phyloP scores from a whole-genome alignment of 1,140 invertebrate species.

The Calephelis virginiensis region DNA sequence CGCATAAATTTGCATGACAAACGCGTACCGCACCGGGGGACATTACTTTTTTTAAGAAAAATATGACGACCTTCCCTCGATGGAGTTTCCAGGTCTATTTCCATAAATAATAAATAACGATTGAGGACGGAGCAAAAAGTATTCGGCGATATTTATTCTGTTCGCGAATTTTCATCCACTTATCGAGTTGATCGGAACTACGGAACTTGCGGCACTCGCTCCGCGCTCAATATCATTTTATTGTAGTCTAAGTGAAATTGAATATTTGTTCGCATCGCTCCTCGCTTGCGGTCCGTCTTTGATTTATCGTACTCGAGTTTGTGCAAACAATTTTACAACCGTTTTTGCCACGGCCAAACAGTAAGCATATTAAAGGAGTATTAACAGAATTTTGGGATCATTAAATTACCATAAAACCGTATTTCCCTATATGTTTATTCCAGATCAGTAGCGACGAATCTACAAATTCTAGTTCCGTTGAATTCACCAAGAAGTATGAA shows the following conservation, averaged over 20 bases:
- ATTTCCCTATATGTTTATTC: no score
- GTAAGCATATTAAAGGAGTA: not conserved
- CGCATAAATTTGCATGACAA: constrained; percentile 75
- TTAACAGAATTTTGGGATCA: no score
- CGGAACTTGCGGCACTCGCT: constrained; percentile 32
- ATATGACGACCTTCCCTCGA: constrained; percentile 67
- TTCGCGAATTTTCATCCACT: constrained; percentile 69
- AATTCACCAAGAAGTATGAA: no score
- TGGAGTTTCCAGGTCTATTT: constrained; percentile 70
- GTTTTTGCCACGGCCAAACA: not conserved
- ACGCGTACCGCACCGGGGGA: constrained; percentile 52
- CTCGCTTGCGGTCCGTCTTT: constrained; percentile 20
- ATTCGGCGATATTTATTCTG: constrained; percentile 68
- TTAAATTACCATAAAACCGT: no score
- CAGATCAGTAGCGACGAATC: no score
- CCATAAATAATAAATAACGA: constrained; percentile 77
- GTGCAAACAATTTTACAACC: constrained; percentile 7
- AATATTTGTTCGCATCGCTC: constrained; percentile 32
- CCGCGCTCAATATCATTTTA: constrained; percentile 37
- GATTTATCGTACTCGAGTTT: constrained; percentile 25
- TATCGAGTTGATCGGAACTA: constrained; percentile 51
- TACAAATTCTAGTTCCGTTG: no score
- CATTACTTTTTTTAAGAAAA: constrained; percentile 73
- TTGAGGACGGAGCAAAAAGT: constrained; percentile 63
- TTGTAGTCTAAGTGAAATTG: constrained; percentile 37